These are phyloP conservation scores for Pardosa pseudoannulata DNA, from an alignment of 2,888 invertebrate genomes.

Conservation along the genomic window DNA sequence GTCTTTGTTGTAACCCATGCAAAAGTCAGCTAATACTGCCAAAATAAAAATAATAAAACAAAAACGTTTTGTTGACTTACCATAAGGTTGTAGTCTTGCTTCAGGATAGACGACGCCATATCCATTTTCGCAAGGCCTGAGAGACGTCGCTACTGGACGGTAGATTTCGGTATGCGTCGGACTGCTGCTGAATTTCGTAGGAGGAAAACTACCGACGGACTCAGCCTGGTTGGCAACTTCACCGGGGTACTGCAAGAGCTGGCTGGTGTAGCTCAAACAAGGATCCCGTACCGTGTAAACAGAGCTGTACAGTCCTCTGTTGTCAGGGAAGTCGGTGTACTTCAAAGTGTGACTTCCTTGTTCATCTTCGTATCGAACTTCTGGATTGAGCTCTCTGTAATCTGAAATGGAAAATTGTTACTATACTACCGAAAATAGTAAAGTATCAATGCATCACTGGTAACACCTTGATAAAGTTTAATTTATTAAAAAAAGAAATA, in stretches of 20 bases:
- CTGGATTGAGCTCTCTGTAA: slow-evolving; percentile 32
- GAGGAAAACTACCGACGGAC: slow-evolving; percentile 9
- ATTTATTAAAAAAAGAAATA: no score
- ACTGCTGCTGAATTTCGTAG: slow-evolving; percentile 17
- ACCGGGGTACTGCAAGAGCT: slow-evolving; percentile 39
- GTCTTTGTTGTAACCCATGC: no score
- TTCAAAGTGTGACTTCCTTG: slow-evolving; percentile 16
- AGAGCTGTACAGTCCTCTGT: slow-evolving; percentile 27
- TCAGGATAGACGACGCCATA: slow-evolving; percentile 34
- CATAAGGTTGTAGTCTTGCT: slow-evolving; percentile 26
- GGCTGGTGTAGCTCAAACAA: slow-evolving; percentile 38
- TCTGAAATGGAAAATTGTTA: neutral
- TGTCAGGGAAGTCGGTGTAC: slow-evolving; percentile 28
- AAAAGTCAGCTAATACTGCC: no score
- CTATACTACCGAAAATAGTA: no score
- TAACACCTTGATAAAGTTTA: no score
- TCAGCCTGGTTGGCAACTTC: slow-evolving; percentile 17
- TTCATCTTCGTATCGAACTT: slow-evolving; percentile 17
- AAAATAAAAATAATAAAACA: no score
- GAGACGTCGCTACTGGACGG: slow-evolving; percentile 36
- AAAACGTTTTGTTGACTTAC: slow-evolving; percentile 24
- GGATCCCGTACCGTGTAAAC: slow-evolving; percentile 34
- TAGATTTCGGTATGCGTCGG: slow-evolving; percentile 41
- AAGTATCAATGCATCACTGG: no score
- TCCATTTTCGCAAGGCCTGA: slow-evolving; percentile 29